Base-by-base conservation (phyloP, 2,888 invertebrate species). In the Oxyteleia sp. region DNA sequence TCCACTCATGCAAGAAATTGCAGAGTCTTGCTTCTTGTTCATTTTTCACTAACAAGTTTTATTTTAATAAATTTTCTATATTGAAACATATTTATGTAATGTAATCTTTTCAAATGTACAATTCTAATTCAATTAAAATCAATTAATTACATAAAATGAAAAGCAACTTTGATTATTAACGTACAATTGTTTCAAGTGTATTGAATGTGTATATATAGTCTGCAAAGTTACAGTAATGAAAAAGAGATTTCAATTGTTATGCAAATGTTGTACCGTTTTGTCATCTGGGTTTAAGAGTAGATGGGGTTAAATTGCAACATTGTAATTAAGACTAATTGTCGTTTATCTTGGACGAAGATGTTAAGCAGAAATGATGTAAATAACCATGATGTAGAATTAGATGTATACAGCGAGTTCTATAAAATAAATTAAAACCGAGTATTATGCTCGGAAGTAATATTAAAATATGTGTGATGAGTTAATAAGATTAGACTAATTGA, bases 221-320 rank as follows among this genome's bases (percentile, higher is more conserved):
- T 16, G 49, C 26, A 13, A n/a, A 23, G 29, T 51, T 32, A 3
- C 18, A 55, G 57, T 47, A 55, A 64, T 49, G 57, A 59, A 66
- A 75, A 75, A 75, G 57, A 75, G 57, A 41, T 47, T 29, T 57
- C 57, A 57, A 59, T 57, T 75, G 49, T 75, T 75, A 75, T 66
- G 75, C 75, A 75, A 75, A 75, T 75, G 57, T 57, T n/a, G 41
- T 18, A 7, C 15, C 64, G 45, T 75, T 75, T 75, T 75, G 55
- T 75, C 64, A 75, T 75, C 55, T 64, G 47, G 47, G 45, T 29
- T 66, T 26, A 26, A 13, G 26, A 35, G 47, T 43, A 45, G 47
- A 32, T n/a, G 45, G 38, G 47, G 57, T 68, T 66, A 76, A 76
- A 59, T 76, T 66, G 66, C 66, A 68, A 68, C 66, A 43, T 51